These are phyloP conservation scores for Germaria angustata DNA, from an alignment of 2,888 invertebrate genomes.

Conservation along the genomic window DNA sequence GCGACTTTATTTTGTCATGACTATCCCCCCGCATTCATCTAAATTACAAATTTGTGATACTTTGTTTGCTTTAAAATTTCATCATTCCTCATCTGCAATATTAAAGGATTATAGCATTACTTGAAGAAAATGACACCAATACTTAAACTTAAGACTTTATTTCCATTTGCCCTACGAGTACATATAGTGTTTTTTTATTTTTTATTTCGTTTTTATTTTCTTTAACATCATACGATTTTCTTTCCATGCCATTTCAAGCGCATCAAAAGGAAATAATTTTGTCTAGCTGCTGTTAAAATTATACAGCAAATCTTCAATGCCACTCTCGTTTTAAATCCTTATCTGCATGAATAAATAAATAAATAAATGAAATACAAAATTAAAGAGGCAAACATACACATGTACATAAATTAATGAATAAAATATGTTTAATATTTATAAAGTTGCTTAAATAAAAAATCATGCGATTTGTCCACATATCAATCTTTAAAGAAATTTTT, in stretches of 20 bases:
- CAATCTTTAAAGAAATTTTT: neutral
- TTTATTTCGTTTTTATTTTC: no score
- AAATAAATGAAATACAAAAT: neutral
- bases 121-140: no score
- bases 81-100: no score
- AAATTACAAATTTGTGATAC: no score
- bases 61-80: no score
- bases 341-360: slow-evolving; percentile 42
- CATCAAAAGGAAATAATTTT: slow-evolving; percentile 4
- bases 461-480: neutral
- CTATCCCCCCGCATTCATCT: no score
- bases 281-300: neutral
- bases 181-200: no score
- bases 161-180: no score
- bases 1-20: no score
- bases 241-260: slow-evolving; percentile 2
- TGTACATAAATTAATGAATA: slow-evolving; percentile 16
- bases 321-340: slow-evolving; percentile 18
- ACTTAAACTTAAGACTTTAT: no score
- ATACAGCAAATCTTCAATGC: slow-evolving; percentile 13
- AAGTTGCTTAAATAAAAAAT: neutral
- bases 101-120: no score
- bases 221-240: no score
- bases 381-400: neutral
- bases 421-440: slow-evolving; percentile 37